Base-by-base conservation (phyloP, 2,888 invertebrate genomes). In the Hyles lineata region DNA sequence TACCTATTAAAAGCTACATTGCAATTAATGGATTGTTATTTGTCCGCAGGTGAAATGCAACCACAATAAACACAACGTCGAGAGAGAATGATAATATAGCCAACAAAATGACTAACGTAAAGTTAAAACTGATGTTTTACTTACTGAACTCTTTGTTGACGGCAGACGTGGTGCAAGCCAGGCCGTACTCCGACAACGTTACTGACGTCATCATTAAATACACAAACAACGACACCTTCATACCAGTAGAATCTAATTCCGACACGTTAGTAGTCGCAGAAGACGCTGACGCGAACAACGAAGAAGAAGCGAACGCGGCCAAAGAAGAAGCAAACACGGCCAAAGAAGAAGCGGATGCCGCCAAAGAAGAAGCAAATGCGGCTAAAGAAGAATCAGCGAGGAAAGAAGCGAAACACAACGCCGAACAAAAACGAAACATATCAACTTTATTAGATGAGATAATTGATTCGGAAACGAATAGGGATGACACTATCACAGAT, bases 61-160 rank as follows among this genome's bases (percentile, higher is more conserved):
- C 29, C 2, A 11, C 11, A 17, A 43, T 43, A 21, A 35, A 43
- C 17, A 67, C 19, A 25, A 23, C 43, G 2, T 50, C 23, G 17
- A 62, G n/a, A 61, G 29, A 63, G 58, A 74, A 91, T 89, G 89
- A 83, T 85, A 76, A 80, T 83, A 81, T 89, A 79, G 82, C 67
- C 76, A 67, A 76, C 72, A 85, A 85, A 83, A 94, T 94, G 94
- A 94, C 94, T 71, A 94, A 93, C 87, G 93, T 94, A 15, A 94
- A 93, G 83, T 90, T 94, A 88, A 94, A 94, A 88, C 87, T 93
- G 25, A 92, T 94, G 90, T 93, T 92, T 77, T 93, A 88, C 77
- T 87, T 94, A 21, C 80, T 94, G 7, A 92, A 92, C 76, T 88
- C 89, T 17, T 85, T 94, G 21, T 77, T 93, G 32, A 89, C 92